Base-by-base conservation (phyloP, 2,797 vertebrate species). In the Valencia hispanica region DNA sequence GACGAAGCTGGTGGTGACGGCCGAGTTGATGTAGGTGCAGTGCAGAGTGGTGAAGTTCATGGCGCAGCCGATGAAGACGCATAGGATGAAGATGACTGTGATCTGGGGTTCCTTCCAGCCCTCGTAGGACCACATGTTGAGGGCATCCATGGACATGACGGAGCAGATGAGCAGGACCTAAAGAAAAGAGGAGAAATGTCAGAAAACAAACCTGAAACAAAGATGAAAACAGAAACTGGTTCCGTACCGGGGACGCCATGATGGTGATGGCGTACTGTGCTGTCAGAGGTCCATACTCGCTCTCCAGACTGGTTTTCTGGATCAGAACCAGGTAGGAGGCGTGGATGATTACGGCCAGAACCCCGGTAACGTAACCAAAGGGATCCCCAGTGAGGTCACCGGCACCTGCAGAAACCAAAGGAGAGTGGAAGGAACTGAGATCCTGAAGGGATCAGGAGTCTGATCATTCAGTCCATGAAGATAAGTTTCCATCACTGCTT, bases 21-120 rank as follows among this genome's bases (percentile, higher is more conserved):
- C 98, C 0, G 98, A 99, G 96, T 99, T 99, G 93, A 99, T 97
- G 92, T 99, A 99, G 81, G 98, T 99, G 89, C 98, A 99, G 89
- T 99, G 98, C 61, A 99, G 94, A 4, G 98, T 99, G 90, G 98
- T 99, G 93, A 99, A 99, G 94, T 99, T 99, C 97, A 99, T 99
- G 89, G 97, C 97, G 20, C 98, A 98, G 91, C 98, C 98, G 73
- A 99, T 97, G 79, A 97, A 68, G 82, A 98, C 81, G 70, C 97
- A 98, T 83, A 94, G 83, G 27, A 94, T 61, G 90, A 99, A 99
- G 90, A 97, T 97, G 90, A 92, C 91, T 0, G 96, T 94, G 94
- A 99, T 96, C 79, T 86, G 85, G 0, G 97, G 96, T 85, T 98
- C 96, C 77, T 91, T 95, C 98, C 98, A 99, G 39, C 97, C 97